Conservation (phyloP, 2,113 vertebrate species). For the Ploceus nigricollis region DNA sequence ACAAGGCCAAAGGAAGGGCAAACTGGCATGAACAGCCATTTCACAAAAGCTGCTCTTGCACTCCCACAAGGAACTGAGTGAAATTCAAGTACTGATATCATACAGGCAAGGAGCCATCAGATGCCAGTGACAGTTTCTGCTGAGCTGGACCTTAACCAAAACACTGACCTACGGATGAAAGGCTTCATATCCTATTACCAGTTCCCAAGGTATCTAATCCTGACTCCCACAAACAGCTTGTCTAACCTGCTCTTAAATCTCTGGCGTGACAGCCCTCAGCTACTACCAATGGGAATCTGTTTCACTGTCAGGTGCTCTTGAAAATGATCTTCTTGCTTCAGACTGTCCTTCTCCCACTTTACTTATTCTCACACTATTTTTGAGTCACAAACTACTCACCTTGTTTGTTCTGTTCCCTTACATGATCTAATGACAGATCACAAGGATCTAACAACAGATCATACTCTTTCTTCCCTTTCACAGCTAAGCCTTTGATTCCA, state of each 20-base stretch:
- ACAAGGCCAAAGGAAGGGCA: slow-evolving; percentile 18
- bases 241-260: background rate
- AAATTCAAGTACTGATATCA: background rate
- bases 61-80: background rate
- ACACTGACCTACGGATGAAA: background rate
- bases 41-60: background rate
- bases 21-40: background rate
- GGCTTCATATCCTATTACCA: slow-evolving; percentile 35
- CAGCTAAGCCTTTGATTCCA: background rate
- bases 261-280: background rate
- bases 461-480: background rate
- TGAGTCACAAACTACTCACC: background rate
- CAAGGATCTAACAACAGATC: background rate
- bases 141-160: background rate
- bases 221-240: background rate
- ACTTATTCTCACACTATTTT: background rate
- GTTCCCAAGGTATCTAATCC: slow-evolving; percentile 29
- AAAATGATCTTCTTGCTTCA: background rate
- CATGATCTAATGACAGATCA: background rate
- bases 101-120: background rate
- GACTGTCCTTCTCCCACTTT: background rate
- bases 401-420: background rate
- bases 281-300: background rate
- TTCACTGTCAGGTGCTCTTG: background rate
- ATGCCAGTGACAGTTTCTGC: background rate